These are phyloP conservation scores for Chymomyza amoena DNA, from an alignment of 2,888 invertebrate species.

Conservation along the genomic window DNA sequence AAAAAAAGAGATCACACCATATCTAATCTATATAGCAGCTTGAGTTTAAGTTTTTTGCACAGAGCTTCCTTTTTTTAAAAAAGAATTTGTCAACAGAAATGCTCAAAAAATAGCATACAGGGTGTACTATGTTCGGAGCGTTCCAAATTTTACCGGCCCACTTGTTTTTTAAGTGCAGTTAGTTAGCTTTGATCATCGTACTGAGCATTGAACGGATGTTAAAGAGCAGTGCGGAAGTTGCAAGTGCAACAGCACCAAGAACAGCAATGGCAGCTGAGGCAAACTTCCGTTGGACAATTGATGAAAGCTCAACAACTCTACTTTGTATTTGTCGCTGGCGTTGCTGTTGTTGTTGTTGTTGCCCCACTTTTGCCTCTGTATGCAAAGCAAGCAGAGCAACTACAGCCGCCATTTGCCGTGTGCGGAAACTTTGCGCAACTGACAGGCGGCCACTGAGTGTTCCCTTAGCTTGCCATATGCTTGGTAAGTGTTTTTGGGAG, in stretches of 20 bases:
- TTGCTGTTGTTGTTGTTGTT: not conserved
- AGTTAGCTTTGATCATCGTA: conserved; percentile 61
- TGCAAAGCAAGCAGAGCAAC: conserved; percentile 30
- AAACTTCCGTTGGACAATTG: conserved; percentile 71
- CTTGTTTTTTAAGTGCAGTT: conserved; percentile 68
- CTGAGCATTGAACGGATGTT: conserved; percentile 1
- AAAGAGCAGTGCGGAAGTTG: conserved; percentile 54
- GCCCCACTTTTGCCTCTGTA: conserved; percentile 5
- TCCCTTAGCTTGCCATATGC: conserved; percentile 13
- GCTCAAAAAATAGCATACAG: no score
- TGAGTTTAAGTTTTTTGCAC: no score
- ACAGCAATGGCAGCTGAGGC: conserved; percentile 45
- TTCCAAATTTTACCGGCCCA: not conserved
- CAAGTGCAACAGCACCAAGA: not conserved
- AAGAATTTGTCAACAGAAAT: no score
- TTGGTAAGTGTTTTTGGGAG: conserved; percentile 4
- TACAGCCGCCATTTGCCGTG: conserved; percentile 53
- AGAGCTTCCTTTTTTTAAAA: no score
- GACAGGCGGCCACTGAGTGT: conserved; percentile 30
- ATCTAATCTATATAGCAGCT: no score
- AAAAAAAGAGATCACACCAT: no score
- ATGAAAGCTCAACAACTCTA: conserved; percentile 49
- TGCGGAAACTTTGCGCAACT: conserved; percentile 62
- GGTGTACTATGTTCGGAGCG: no score
- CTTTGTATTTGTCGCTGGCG: not conserved